A percentile compares a stretch with the other conserved stretches of the same genome.
These are phyloP conservation scores for Maconellicoccus hirsutus DNA, from an alignment of 1,140 invertebrate species.

Conservation along the genomic window DNA sequence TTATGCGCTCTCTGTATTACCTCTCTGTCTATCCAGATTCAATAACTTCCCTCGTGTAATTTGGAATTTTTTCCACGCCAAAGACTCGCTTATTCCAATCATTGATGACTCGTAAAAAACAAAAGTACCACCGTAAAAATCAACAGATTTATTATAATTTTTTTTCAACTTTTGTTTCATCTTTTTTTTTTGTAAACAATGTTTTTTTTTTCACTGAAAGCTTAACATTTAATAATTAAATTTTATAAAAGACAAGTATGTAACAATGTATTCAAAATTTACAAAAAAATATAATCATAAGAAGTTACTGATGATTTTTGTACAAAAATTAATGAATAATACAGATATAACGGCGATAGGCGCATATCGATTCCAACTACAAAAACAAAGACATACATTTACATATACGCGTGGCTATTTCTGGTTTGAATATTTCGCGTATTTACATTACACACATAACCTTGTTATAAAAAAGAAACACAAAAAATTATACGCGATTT, in stretches of 20 bases:
- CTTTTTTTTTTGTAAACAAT: conserved; percentile 6
- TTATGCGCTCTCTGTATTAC: no score
- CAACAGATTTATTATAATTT: conserved; percentile 15
- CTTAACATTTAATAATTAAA: conserved; percentile 14
- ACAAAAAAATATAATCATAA: conserved; percentile 15
- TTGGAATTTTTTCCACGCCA: no score
- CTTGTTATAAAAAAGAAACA: neutral
- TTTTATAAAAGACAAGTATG: conserved; percentile 20
- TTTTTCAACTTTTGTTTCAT: neutral
- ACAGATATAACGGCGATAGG: conserved; percentile 12
- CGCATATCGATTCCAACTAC: neutral
- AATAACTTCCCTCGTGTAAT: no score
- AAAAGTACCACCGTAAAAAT: neutral
- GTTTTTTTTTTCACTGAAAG: neutral
- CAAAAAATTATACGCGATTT: neutral
- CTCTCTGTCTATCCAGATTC: no score
- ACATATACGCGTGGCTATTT: neutral
- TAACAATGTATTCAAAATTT: conserved; percentile 20
- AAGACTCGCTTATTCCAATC: no score
- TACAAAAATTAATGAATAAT: conserved; percentile 12
- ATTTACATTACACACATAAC: neutral
- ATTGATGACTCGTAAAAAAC: no score
- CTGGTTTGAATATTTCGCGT: neutral
- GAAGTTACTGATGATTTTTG: neutral
- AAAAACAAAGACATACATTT: neutral